Evolutionary conservation across 2,113 vertebrate genomes (phyloP).

Genomic region (Miniopterus natalensis): DNA sequence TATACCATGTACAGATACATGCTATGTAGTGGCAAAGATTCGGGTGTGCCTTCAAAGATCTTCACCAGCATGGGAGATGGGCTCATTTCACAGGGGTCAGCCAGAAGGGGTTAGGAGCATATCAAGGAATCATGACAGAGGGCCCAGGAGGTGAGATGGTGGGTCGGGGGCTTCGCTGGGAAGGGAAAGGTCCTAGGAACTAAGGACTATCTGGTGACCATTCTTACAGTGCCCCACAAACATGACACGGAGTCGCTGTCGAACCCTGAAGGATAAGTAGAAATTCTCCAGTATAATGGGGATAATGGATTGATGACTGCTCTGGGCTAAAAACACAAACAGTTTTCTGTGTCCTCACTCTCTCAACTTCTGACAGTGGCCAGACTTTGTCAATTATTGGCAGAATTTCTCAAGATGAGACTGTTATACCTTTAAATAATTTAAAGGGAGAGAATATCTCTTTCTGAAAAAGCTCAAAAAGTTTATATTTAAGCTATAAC

Average conservation of each 20-base stretch:
- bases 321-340: not conserved
- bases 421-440: not conserved
- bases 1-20: not conserved
- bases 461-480: not conserved
- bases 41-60: not conserved
- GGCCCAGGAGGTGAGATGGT: not conserved
- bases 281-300: not conserved
- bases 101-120: not conserved
- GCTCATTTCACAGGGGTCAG: not conserved
- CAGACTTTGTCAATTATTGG: not conserved
- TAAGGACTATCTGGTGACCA: not conserved
- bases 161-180: not conserved
- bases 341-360: not conserved
- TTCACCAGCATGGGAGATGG: not conserved
- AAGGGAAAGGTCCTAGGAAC: not conserved
- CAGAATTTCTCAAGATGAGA: constrained; percentile 2
- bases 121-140: not conserved
- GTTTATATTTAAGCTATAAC: constrained; percentile 34
- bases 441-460: not conserved
- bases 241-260: not conserved
- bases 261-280: not conserved
- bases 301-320: not conserved
- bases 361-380: not conserved
- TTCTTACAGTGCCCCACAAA: not conserved
- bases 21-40: not conserved